Percentiles rank a stretch among this genome's conserved stretches.
These are phyloP conservation scores for Odontomyia ornata DNA, from an alignment of 2,888 invertebrate species.

Conservation along the genomic window DNA sequence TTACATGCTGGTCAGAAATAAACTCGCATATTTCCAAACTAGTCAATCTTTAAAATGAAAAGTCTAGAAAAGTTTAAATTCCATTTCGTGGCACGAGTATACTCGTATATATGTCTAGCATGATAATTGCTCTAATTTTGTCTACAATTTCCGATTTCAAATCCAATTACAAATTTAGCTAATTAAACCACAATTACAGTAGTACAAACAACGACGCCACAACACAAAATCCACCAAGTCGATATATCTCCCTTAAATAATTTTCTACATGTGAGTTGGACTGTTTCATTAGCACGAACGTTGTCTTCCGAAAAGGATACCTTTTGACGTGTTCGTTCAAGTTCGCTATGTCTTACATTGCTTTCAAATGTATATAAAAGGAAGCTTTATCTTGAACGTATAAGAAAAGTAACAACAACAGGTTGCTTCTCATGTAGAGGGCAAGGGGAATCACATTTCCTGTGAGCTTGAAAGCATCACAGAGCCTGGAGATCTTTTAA, in stretches of 20 bases:
- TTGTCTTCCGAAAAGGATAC: not conserved
- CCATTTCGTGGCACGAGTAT: too few species aligned
- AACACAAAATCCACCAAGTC: not conserved
- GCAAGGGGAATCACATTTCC: too few species aligned
- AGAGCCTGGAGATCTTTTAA: not conserved
- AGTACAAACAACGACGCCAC: not conserved
- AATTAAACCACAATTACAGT: constrained; percentile 56
- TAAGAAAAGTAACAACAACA: not conserved
- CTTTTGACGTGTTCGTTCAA: not conserved
- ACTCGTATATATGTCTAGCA: too few species aligned
- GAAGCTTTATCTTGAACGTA: not conserved
- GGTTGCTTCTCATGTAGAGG: not conserved
- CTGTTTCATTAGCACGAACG: not conserved
- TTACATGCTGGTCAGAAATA: too few species aligned
- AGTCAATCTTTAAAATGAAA: too few species aligned
- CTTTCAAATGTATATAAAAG: not conserved
- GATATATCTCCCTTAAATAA: constrained; percentile 27
- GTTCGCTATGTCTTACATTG: too few species aligned
- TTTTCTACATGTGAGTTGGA: constrained; percentile 50
- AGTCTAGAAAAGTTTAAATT: too few species aligned
- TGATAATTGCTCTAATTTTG: too few species aligned
- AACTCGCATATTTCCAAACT: too few species aligned
- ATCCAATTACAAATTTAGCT: constrained; percentile 58
- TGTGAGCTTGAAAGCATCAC: not conserved
- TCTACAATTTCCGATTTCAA: constrained; percentile 47